Evolutionary conservation across 92 coral and sea anemone genomes (phyloP).

Genomic region (Actinostola sp.): DNA sequence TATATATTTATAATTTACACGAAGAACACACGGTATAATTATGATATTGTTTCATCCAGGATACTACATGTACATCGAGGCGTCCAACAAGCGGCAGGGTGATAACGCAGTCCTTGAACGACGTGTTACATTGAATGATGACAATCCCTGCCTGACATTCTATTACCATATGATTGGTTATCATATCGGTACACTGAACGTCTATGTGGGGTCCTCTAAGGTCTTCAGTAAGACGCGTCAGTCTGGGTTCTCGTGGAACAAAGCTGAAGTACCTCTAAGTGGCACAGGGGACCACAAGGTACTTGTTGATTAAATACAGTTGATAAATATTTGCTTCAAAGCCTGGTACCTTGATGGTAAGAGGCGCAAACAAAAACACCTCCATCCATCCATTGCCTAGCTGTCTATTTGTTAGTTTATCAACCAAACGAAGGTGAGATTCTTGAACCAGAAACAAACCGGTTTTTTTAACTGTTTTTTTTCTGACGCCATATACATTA

Average conservation of each 20-base stretch:
- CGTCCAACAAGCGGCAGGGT: slow-evolving; percentile 22
- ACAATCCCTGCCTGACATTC: slow-evolving; percentile 15
- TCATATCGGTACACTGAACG: slow-evolving; percentile 27
- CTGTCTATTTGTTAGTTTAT: too few relatives aligned
- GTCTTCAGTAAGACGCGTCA: slow-evolving; percentile 4
- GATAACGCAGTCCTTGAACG: slow-evolving; percentile 17
- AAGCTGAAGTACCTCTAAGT: slow-evolving; percentile 19
- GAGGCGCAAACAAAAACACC: too few relatives aligned
- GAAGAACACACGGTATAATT: too few relatives aligned
- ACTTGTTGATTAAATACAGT: not conserved
- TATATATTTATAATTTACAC: too few relatives aligned
- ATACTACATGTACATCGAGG: slow-evolving; percentile 65
- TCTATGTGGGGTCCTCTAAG: slow-evolving; percentile 4
- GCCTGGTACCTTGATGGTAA: too few relatives aligned
- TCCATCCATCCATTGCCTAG: too few relatives aligned
- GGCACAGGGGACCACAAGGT: slow-evolving; percentile 5
- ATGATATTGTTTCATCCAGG: slow-evolving; percentile 21
- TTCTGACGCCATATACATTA: too few relatives aligned
- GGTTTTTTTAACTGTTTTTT: too few relatives aligned
- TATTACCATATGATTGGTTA: slow-evolving; percentile 34
- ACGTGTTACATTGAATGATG: not conserved
- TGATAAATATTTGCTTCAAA: not conserved
- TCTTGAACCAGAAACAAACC: too few relatives aligned
- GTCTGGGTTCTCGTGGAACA: slow-evolving; percentile 16
- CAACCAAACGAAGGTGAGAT: too few relatives aligned